These are phyloP conservation scores for Bothrops jararaca DNA, from an alignment of 2,113 vertebrate genomes.

Conservation along the genomic window DNA sequence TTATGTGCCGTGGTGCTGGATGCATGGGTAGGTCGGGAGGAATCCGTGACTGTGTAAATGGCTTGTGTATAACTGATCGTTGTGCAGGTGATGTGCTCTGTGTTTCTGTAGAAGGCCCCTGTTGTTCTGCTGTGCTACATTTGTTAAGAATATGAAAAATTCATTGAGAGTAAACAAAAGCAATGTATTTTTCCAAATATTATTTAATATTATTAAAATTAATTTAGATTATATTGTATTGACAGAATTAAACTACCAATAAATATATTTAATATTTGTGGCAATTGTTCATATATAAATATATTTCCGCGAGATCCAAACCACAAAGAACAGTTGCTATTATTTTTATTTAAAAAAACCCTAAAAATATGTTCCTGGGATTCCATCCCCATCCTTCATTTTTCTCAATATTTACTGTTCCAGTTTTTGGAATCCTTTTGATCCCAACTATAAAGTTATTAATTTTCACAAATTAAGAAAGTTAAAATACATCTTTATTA, in stretches of 20 bases:
- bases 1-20: conserved; percentile 92
- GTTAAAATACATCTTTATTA: not conserved
- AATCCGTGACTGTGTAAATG: conserved; percentile 93
- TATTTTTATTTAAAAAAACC: not conserved
- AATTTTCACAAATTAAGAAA: not conserved
- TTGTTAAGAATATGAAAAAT: conserved; percentile 46
- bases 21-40: conserved; percentile 94
- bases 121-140: conserved; percentile 81
- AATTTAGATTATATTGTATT: too few species aligned
- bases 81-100: conserved; percentile 73
- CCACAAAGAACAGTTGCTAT: not conserved
- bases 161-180: not conserved
- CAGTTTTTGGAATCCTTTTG: not conserved
- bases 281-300: too few species aligned
- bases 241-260: not conserved
- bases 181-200: not conserved
- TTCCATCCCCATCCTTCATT: not conserved
- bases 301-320: not conserved
- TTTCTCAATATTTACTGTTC: not conserved
- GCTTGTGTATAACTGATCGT: conserved; percentile 88
- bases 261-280: not conserved
- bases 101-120: conserved; percentile 77
- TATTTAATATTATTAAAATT: not conserved
- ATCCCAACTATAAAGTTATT: not conserved
- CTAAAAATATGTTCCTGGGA: not conserved